Conservation (phyloP, 2,113 vertebrate genomes). For the Panthera leo region DNA sequence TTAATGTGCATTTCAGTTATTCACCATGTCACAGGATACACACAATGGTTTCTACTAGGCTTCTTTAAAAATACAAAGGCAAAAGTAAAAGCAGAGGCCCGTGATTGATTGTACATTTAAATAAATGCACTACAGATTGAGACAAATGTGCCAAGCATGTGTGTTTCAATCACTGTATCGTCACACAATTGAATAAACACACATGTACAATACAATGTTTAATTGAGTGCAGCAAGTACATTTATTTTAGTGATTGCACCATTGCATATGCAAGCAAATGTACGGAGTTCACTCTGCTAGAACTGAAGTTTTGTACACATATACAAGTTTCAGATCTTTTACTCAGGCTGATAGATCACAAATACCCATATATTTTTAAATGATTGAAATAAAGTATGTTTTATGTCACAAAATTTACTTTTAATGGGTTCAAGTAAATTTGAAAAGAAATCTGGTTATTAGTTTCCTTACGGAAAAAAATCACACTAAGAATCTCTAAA, state of each 20-base stretch:
- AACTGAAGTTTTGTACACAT: constrained; percentile 50
- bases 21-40: neutral
- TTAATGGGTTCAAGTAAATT: neutral
- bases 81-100: constrained; percentile 60
- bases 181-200: constrained; percentile 81
- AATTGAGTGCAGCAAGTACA: constrained; percentile 81
- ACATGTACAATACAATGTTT: constrained; percentile 78
- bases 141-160: constrained; percentile 70
- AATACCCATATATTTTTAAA: neutral
- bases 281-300: constrained; percentile 28
- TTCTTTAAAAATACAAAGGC: constrained; percentile 63
- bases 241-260: constrained; percentile 79
- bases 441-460: constrained; percentile 16
- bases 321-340: constrained; percentile 50
- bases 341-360: constrained; percentile 35
- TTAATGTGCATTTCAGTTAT: constrained; percentile 25
- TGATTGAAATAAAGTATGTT: neutral
- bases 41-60: constrained; percentile 42
- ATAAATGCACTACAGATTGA: constrained; percentile 73
- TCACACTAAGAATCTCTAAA: neutral
- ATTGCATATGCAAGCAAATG: constrained; percentile 64
- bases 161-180: constrained; percentile 79
- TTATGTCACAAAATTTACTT: constrained; percentile 37
- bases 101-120: constrained; percentile 77
- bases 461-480: neutral